These are phyloP conservation scores for Danaus plexippus DNA, from an alignment of 1,140 invertebrate species.

Conservation along the genomic window DNA sequence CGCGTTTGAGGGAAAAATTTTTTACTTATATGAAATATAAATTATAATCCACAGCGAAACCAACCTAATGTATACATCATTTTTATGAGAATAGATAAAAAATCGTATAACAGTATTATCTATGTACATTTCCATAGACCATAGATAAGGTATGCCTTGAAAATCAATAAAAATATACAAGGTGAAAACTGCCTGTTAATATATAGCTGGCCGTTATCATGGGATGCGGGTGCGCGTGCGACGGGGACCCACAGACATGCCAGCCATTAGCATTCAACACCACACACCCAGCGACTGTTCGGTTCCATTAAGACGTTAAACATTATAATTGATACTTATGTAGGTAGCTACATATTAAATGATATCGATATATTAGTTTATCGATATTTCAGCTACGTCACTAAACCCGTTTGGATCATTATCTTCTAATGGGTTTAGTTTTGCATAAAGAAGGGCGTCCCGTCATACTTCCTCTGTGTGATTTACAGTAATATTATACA, in stretches of 20 bases:
- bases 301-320: constrained; percentile 12
- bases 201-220: constrained; percentile 58
- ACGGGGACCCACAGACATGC: constrained; percentile 27
- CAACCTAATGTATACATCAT: no score
- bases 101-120: no score
- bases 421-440: constrained; percentile 33
- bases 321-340: not conserved
- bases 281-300: constrained; percentile 38
- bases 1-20: no score
- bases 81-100: no score
- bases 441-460: constrained; percentile 59
- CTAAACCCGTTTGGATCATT: constrained; percentile 13
- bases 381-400: not conserved
- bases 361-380: constrained; percentile 10
- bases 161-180: constrained; percentile 43
- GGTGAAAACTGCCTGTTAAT: constrained; percentile 59
- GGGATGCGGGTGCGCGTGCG: constrained; percentile 54
- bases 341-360: not conserved
- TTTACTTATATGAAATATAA: no score
- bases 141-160: constrained; percentile 16
- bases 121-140: no score
- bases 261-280: constrained; percentile 46
- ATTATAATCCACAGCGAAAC: no score
- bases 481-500: constrained; percentile 58
- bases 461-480: constrained; percentile 33